A percentile compares a stretch with the other conserved stretches of the same genome.
These are phyloP conservation scores for Mesocricetus auratus DNA, from an alignment of 2,113 vertebrate genomes.

Conservation along the genomic window DNA sequence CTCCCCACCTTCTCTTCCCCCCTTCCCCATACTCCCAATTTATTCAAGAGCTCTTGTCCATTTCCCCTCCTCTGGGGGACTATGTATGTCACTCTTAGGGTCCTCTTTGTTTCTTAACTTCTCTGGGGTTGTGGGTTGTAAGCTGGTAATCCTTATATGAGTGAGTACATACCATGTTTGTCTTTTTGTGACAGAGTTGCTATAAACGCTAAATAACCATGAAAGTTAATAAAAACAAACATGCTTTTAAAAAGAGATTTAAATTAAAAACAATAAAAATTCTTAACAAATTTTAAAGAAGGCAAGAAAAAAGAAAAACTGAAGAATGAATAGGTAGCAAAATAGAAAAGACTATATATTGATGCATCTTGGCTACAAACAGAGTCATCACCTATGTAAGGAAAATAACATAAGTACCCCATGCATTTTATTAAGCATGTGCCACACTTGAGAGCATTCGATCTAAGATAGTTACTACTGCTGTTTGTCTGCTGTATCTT, in stretches of 20 bases:
- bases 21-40: no score
- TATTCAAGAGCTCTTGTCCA: no score
- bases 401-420: neutral
- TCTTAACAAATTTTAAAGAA: conserved; percentile 6
- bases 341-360: conserved; percentile 12
- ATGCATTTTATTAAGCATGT: conserved; percentile 4
- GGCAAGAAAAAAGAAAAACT: neutral
- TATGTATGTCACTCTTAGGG: no score
- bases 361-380: neutral
- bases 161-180: no score
- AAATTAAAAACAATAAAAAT: neutral
- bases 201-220: conserved; percentile 7
- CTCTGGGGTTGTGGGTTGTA: no score
- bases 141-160: no score
- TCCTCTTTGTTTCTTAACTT: no score
- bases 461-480: neutral
- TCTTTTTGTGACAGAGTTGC: neutral
- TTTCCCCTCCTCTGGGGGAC: no score
- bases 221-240: conserved; percentile 13
- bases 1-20: no score
- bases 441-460: neutral
- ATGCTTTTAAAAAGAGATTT: neutral
- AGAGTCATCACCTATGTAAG: neutral
- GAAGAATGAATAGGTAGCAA: conserved; percentile 16
- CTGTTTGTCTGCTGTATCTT: neutral